Percentiles rank a stretch among this genome's conserved stretches.
Conservation (phyloP, 2,888 invertebrate genomes). For the Caradrina kadenii region DNA sequence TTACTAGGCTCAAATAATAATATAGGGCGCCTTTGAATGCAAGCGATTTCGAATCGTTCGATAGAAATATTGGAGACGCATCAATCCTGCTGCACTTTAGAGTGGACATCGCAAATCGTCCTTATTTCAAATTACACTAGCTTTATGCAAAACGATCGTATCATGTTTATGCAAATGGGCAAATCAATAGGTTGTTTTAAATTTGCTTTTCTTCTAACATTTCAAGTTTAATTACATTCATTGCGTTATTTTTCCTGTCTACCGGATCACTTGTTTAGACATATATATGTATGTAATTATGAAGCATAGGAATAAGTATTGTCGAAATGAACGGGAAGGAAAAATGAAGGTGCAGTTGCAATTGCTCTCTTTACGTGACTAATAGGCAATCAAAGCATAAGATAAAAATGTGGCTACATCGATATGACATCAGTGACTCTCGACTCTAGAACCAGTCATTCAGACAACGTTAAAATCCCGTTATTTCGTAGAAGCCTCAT, state of each 20-base stretch:
- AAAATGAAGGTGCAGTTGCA: background rate
- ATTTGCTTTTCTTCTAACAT: too few species aligned
- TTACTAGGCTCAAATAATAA: constrained; percentile 13
- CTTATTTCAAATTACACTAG: too few species aligned
- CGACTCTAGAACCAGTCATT: constrained; percentile 15
- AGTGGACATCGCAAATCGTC: background rate
- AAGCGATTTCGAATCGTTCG: background rate
- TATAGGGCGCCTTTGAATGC: background rate
- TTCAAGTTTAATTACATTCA: too few species aligned
- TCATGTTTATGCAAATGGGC: too few species aligned
- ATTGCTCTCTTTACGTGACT: background rate
- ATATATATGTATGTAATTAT: too few species aligned
- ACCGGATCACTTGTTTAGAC: too few species aligned
- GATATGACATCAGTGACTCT: background rate
- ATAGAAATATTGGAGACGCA: background rate
- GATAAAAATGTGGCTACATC: background rate
- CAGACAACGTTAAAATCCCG: constrained; percentile 39
- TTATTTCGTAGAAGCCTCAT: constrained; percentile 45
- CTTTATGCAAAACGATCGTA: too few species aligned
- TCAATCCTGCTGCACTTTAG: background rate
- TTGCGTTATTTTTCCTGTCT: too few species aligned
- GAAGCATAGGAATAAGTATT: too few species aligned
- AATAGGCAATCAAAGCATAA: background rate
- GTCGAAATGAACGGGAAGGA: too few species aligned
- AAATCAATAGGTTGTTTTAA: too few species aligned